Conservation (phyloP, 2,797 vertebrate species). For the Spizella passerina region DNA sequence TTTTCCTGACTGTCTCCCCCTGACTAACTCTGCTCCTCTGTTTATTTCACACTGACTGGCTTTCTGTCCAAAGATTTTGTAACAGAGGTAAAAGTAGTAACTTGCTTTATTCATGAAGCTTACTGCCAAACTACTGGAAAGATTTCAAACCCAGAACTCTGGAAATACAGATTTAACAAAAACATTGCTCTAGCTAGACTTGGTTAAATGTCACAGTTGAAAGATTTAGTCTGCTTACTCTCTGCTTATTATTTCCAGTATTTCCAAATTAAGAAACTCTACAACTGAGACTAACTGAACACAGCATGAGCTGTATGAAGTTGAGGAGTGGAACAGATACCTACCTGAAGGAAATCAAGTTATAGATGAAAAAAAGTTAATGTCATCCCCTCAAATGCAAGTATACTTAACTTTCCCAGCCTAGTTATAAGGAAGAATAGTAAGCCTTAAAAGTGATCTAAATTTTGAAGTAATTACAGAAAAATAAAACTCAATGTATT, state of each 20-base stretch:
- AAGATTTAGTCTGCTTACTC: neutral
- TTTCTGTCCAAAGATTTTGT: neutral
- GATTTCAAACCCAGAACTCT: neutral
- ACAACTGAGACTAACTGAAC: neutral
- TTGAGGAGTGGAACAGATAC: neutral
- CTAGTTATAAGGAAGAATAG: neutral
- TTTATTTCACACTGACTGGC: neutral
- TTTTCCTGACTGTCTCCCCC: neutral
- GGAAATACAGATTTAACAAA: slow-evolving; percentile 24
- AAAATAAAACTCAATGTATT: slow-evolving; percentile 26
- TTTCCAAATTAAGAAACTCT: slow-evolving; percentile 5
- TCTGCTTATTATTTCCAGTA: neutral
- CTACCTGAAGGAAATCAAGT: neutral
- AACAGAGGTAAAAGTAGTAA: neutral
- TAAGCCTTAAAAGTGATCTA: neutral
- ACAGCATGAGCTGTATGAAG: neutral
- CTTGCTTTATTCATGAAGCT: neutral
- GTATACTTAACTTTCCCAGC: neutral
- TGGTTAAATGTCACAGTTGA: neutral
- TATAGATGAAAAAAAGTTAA: neutral
- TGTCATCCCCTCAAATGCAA: neutral
- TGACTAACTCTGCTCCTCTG: neutral
- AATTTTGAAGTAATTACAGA: slow-evolving; percentile 51
- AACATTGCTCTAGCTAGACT: neutral
- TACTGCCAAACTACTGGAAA: neutral